A percentile compares a stretch with the other conserved stretches of the same genome.
Conservation (phyloP, 1,140 invertebrate species). For the Zeugodacus cucurbitae region DNA sequence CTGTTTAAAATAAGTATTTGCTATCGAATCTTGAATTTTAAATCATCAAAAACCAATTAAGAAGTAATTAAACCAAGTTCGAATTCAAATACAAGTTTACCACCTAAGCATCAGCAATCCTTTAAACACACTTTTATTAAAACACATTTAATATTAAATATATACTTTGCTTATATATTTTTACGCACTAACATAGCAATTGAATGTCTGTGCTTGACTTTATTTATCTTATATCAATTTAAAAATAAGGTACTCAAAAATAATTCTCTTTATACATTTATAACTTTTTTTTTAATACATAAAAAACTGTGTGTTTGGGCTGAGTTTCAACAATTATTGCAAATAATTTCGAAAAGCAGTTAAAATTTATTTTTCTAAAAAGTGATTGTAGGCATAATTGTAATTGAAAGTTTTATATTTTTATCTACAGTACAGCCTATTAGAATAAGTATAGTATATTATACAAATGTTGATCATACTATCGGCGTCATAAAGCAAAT, state of each 20-base stretch:
- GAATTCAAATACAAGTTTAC: too few relatives aligned
- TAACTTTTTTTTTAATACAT: constrained; percentile 1
- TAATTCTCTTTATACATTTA: constrained; percentile 11
- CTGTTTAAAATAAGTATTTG: too few relatives aligned
- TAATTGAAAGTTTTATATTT: neutral
- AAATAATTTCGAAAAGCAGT: neutral
- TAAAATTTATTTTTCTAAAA: neutral
- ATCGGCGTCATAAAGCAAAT: neutral
- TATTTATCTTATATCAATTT: neutral
- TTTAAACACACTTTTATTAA: too few relatives aligned
- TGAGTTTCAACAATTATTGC: neutral
- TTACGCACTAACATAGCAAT: neutral
- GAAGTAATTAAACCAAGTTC: too few relatives aligned
- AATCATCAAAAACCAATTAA: too few relatives aligned
- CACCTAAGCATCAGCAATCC: too few relatives aligned
- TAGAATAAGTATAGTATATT: neutral
- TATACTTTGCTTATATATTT: neutral
- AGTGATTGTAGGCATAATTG: neutral
- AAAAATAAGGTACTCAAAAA: constrained; percentile 14
- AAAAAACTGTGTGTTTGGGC: neutral
- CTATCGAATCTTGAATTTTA: too few relatives aligned
- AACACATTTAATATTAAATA: neutral
- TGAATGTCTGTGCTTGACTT: neutral
- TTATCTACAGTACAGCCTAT: constrained; percentile 5
- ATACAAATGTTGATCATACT: neutral